Evolutionary conservation across 2,888 invertebrate genomes (phyloP), one percentile per base, ranked within the genome.

Genomic region (Barypeithes pellucidus): DNA sequence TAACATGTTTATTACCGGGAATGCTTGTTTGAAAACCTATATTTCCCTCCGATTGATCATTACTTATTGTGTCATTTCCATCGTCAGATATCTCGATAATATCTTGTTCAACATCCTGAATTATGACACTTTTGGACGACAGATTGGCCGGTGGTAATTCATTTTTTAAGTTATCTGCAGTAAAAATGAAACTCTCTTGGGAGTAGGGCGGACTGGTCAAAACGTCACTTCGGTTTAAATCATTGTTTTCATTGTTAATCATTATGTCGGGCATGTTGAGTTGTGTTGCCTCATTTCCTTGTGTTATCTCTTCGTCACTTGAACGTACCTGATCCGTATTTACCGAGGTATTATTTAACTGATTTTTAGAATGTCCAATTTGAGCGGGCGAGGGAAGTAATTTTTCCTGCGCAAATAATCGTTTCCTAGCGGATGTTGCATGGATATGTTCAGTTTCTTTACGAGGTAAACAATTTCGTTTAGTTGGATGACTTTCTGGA

Each of bases 81-180:
- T 67, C 47, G 29, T 67, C 67, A 0, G 67, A 67, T 18, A 67
- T 16, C 14, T 54, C 59, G 7, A 67, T n/a, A 33, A 59, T 24
- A 3, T 45, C 45, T 14, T 8, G 14, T 22, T 29, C 4, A 43
- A 8, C 5, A 12, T 59, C 47, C 3, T 43, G 4, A 59, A 67
- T 59, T 7, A 59, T 24, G 16, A 33, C 24, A 39, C 50, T 50
- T 20, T 45, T 22, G n/a, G 29, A n/a, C 1, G 47, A 20, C 11
- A n/a, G 5, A 63, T 20, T 1, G 11, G 18, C 0, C 1, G 11
- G 0, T 33, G 16, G 22, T 2, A 12, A 60, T 39, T 29, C 29
- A 2, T 7, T n/a, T 22, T 60, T 43, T n/a, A 16, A 0, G 16
- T 33, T 29, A 24, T 22, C 3, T 1, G 11, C 22, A 14, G 11